Conservation (phyloP, 2,888 invertebrate species). For the Cerceris ruficornis region DNA sequence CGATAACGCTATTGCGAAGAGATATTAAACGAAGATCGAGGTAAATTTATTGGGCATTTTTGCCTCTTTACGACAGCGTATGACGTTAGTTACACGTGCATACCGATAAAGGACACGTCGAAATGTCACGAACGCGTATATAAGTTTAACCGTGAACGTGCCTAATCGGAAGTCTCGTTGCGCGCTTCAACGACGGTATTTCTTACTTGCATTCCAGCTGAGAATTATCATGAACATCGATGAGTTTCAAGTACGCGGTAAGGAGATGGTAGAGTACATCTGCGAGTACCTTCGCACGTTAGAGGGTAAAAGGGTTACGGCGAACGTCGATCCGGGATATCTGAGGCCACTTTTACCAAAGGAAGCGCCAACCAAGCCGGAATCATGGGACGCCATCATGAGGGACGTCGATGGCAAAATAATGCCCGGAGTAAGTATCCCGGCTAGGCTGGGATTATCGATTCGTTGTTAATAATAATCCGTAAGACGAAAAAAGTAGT, state of each 20-base stretch:
- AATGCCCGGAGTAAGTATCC: slow-evolving; percentile 91
- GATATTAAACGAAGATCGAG: background rate
- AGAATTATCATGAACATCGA: slow-evolving; percentile 89
- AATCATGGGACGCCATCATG: slow-evolving; percentile 95
- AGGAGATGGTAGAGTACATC: slow-evolving; percentile 98
- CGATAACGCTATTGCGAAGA: background rate
- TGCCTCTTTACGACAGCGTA: background rate
- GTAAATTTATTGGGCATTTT: background rate
- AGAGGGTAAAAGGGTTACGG: slow-evolving; percentile 90
- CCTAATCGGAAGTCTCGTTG: slow-evolving; percentile 41
- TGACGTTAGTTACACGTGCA: slow-evolving; percentile 22
- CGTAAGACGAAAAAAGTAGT: slow-evolving; percentile 42
- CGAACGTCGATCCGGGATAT: slow-evolving; percentile 96
- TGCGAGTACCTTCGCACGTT: slow-evolving; percentile 94
- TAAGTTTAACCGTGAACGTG: slow-evolving; percentile 40
- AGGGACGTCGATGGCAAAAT: slow-evolving; percentile 94
- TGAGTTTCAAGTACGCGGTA: slow-evolving; percentile 93
- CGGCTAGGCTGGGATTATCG: too few relatives aligned
- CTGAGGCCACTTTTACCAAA: slow-evolving; percentile 89
- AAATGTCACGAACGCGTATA: slow-evolving; percentile 49
- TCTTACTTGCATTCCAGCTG: slow-evolving; percentile 53
- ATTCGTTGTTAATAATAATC: slow-evolving; percentile 61
- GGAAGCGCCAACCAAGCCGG: slow-evolving; percentile 92
- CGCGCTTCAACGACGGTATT: slow-evolving; percentile 20
- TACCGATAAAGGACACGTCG: slow-evolving; percentile 40